These are phyloP conservation scores for Pycnonotus jocosus DNA, from an alignment of 2,113 vertebrate genomes.

Conservation along the genomic window DNA sequence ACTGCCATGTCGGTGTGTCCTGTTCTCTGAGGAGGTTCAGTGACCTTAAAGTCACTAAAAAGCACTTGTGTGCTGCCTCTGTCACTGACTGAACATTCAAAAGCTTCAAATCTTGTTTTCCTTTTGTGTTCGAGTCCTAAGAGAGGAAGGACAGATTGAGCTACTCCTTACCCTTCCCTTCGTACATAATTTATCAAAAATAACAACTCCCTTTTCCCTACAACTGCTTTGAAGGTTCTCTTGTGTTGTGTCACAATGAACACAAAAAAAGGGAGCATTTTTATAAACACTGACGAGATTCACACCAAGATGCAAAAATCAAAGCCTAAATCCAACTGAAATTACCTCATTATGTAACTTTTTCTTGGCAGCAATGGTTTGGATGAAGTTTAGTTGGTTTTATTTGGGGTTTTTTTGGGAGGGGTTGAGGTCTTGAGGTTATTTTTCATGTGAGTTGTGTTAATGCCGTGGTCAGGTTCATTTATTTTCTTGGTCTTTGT, in stretches of 20 bases:
- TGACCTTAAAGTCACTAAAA: neutral
- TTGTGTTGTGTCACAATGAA: neutral
- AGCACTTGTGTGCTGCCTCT: neutral
- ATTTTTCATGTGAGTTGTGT: neutral
- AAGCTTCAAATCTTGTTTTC: neutral
- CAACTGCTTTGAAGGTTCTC: neutral
- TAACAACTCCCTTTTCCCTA: neutral
- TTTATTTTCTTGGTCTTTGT: neutral
- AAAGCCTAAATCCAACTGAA: neutral
- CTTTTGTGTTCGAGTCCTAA: neutral
- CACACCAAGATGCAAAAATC: neutral
- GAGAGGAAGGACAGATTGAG: neutral
- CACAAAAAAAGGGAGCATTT: neutral
- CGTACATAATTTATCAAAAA: neutral
- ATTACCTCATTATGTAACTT: neutral
- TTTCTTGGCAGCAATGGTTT: rapidly evolving
- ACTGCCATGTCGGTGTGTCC: neutral
- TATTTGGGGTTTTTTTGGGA: neutral
- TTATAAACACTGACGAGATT: neutral
- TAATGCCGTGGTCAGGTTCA: neutral
- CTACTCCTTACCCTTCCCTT: neutral
- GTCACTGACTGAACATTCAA: neutral
- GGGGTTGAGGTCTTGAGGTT: neutral
- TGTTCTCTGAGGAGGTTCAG: neutral
- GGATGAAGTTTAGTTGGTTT: neutral